Base-by-base conservation (phyloP, 2,888 invertebrate species). In the Argyresthia goedartella region DNA sequence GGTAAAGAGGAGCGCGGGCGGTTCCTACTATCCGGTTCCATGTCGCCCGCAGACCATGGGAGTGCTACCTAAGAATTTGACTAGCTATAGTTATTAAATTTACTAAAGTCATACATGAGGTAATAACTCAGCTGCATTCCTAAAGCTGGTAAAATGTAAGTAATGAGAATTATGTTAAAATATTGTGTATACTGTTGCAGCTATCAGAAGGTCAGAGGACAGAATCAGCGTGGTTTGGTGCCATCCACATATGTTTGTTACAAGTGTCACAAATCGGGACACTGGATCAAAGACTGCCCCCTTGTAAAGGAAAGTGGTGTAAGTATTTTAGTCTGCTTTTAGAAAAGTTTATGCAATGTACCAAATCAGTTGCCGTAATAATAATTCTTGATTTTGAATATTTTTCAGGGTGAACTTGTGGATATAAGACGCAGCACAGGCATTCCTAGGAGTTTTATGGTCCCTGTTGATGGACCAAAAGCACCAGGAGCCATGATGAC, bases 221-320 rank as follows among this genome's bases (percentile, higher is more conserved):
- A 95, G 51, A 93, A 93, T 76, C 96, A 96, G 86, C 90, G 93
- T 63, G 98, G 97, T 34, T 91, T 93, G 62, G 96, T 98, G 16
- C 98, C 98, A 52, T 78, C 93, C n/a, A 93, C 92, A 69, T 99
- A 99, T 80, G 90, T 94, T 49, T 99, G 99, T 79, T 95, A 94
- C 72, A 95, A 95, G 76, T 99, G 99, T 81, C 93, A 95, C 65
- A 94, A 96, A 75, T 91, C 92, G 55, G 99, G 99, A 1, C 99
- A 99, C 81, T 99, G 97, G 96, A 98, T 98, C 60, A 96, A 95
- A 76, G 95, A 97, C 76, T 99, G 99, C 75, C 97, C 97, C 8
- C 80, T 91, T 57, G 90, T 90, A 49, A 85, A 88, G 58, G n/a
- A n/a, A n/a, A 70, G 73, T 54, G 48, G 13, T 8, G 85, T 84